These are phyloP conservation scores for Loxodonta africana DNA, from an alignment of 2,113 vertebrate genomes.

Conservation along the genomic window DNA sequence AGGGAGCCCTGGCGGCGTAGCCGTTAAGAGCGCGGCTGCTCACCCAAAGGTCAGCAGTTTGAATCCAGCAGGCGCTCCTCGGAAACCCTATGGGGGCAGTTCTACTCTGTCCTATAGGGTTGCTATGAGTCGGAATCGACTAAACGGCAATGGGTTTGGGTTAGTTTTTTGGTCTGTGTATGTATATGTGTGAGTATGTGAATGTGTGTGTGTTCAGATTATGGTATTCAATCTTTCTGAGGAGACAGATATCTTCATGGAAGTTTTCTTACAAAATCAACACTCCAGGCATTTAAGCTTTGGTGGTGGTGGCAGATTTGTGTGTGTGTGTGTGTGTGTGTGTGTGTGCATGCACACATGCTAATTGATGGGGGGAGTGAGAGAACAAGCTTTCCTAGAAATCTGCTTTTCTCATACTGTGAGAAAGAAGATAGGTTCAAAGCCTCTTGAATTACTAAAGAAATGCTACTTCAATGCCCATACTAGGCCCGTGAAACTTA, in stretches of 20 bases:
- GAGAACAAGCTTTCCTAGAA: neutral
- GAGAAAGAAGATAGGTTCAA: slow-evolving; percentile 29
- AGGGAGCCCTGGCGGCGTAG: no score
- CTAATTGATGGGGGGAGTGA: neutral
- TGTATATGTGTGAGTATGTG: neutral
- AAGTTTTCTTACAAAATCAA: slow-evolving; percentile 12
- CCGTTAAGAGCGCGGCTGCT: no score
- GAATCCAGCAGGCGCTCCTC: no score
- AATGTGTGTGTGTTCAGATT: neutral
- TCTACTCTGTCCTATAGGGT: no score
- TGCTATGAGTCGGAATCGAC: no score
- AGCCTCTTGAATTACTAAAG: slow-evolving; percentile 47
- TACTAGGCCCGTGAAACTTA: slow-evolving; percentile 18
- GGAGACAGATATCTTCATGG: neutral
- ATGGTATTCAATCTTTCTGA: neutral
- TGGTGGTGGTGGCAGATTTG: neutral
- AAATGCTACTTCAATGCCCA: neutral
- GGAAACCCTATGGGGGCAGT: no score
- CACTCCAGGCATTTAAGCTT: neutral
- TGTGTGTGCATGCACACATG: fast-evolving
- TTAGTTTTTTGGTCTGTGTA: neutral
- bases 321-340: no score
- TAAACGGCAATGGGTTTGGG: no score
- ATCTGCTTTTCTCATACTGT: neutral
- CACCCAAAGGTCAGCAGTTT: no score